Evolutionary conservation across 2,797 vertebrate genomes (phyloP), one percentile per base, ranked within the genome.

Genomic region (Arrhamphus sclerolepis): DNA sequence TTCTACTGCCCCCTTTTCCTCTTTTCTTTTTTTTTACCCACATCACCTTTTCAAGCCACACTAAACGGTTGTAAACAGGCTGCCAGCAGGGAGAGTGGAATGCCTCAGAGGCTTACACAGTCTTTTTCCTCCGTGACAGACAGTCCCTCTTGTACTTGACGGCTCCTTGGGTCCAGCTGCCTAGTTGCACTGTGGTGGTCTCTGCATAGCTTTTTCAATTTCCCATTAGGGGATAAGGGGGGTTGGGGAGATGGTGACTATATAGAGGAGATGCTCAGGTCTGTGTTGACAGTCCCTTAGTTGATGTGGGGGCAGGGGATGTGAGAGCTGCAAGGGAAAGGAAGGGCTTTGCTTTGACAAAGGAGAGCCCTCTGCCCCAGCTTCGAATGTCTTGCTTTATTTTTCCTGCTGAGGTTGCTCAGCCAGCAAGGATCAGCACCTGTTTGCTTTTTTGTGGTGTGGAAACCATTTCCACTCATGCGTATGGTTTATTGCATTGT

Each of bases 21-120:
- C 84, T 86, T 83, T 65, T n/a, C n/a, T n/a, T 80, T 84, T 75
- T 85, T 89, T 83, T 85, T 81, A 85, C 81, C 74, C 72, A 82
- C 79, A 81, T 90, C 87, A 91, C 86, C 91, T 89, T 93, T 92
- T 92, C 86, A 92, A 77, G 80, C 75, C 59, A 90, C 89, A 92
- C 87, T 89, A 91, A 92, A 88, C 62, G 60, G 75, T 82, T 88
- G 89, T 92, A 91, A 92, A 92, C 86, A 86, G 87, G 78, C 87
- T 87, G 83, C 81, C 85, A 87, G 87, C 47, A 64, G 79, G 82
- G 83, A 84, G 79, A 77, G 85, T 75, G 79, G 87, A 91, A 91
- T 91, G 88, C 82, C 87, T 91, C 79, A 84, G 83, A 89, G 87
- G 87, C 88, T 87, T 90, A 86, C 80, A 79, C 71, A 75, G 77